Base-by-base conservation (phyloP, 2,113 vertebrate genomes). In the Regulus satrapa region DNA sequence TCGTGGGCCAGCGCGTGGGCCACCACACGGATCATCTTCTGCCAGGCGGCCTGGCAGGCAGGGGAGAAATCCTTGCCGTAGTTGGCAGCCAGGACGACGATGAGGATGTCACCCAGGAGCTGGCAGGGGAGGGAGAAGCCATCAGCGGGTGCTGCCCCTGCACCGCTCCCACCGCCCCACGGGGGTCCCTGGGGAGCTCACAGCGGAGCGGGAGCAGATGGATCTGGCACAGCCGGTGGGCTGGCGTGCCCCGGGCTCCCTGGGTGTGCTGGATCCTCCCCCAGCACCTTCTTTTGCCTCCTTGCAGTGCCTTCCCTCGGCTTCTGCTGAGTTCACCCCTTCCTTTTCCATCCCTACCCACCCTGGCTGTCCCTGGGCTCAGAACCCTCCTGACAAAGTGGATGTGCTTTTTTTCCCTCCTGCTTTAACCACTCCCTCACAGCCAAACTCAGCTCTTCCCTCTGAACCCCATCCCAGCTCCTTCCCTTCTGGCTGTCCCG, bases 1-100 rank as follows among this genome's bases (percentile, higher is more conserved):
- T 97, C 97, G 14, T 64, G 98, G 94, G 97, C 96, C 96, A 99
- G 95, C 2, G 97, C 98, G 0, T 94, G 95, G 76, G 98, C 98
- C 85, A 99, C 98, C 83, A 98, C 98, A 11, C 73, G 9, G 49
- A 98, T 81, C 96, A 99, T 96, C 97, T 99, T 99, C 97, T 98
- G 98, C 56, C 75, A 98, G 61, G 95, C n/a, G 1, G 96, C 82
- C 91, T 98, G 98, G 14, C 56, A 12, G 0, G 86, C 23, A 0
- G 98, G 90, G 5, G 64, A 95, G 98, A 99, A 98, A 0, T 88
- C 83, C 20, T 28, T 31, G 14, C 98, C 89, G 3, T 97, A 23
- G 61, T 94, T 92, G 20, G 69, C 13, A 0, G 98, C 97, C 84
- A 99, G 36, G 38, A 98, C 97, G 1, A 98, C 32, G 51, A 98